Conservation (phyloP, 1,140 invertebrate species). For the Dreissena polymorpha region DNA sequence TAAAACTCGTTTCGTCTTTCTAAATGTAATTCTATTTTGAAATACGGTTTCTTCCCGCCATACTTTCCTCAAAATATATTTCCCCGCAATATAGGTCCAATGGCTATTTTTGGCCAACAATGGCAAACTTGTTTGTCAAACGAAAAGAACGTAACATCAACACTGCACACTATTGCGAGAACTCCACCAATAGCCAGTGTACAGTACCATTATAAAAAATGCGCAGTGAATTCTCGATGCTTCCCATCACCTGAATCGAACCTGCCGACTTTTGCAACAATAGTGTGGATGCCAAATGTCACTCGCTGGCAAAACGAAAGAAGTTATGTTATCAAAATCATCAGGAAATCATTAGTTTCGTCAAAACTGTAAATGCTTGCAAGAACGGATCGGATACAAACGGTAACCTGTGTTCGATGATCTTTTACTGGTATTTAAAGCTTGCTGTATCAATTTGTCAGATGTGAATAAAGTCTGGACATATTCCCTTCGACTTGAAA, state of each 20-base stretch:
- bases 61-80: background rate
- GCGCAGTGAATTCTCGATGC: too few relatives aligned
- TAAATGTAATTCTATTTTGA: slow-evolving; percentile 7
- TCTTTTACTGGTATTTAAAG: background rate
- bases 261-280: slow-evolving; percentile 24
- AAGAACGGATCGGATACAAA: background rate
- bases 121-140: slow-evolving; percentile 39
- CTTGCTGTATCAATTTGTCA: slow-evolving; percentile 11
- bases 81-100: slow-evolving; percentile 9
- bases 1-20: slow-evolving; percentile 69
- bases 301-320: slow-evolving; percentile 10
- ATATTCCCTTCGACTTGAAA: too few relatives aligned
- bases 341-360: slow-evolving; percentile 1
- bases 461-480: background rate
- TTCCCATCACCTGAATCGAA: too few relatives aligned
- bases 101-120: slow-evolving; percentile 13
- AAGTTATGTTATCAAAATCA: background rate
- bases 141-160: slow-evolving; percentile 37
- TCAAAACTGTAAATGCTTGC: slow-evolving; percentile 17
- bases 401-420: background rate
- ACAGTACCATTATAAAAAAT: too few relatives aligned
- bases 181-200: slow-evolving; percentile 12
- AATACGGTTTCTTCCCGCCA: background rate
- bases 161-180: background rate
- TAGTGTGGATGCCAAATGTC: slow-evolving; percentile 21